Evolutionary conservation across 2,113 vertebrate species (phyloP).

Genomic region (Corythaeola cristata): DNA sequence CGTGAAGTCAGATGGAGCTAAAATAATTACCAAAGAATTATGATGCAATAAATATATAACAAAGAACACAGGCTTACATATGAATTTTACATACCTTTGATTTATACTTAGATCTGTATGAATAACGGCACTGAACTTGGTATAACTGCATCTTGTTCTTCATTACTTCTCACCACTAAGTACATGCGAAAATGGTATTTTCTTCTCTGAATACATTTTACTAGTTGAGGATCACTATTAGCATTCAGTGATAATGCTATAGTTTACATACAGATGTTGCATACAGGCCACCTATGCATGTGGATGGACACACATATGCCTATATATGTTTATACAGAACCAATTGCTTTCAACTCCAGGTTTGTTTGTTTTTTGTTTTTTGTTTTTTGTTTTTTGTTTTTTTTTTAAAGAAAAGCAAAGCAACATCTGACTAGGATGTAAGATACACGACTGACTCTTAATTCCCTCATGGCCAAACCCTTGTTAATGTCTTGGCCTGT

Average conservation of each 20-base stretch:
- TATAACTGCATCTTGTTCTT: not conserved
- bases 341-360: not conserved
- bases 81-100: not conserved
- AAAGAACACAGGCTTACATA: not conserved
- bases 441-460: conserved; percentile 62
- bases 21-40: not conserved
- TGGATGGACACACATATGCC: not conserved
- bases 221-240: not conserved
- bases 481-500: conserved; percentile 77
- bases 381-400: not conserved
- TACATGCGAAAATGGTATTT: not conserved
- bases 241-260: not conserved
- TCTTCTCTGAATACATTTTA: not conserved
- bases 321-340: not conserved
- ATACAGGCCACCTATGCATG: too few species aligned
- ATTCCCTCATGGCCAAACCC: conserved; percentile 72
- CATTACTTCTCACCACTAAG: not conserved
- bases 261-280: not conserved
- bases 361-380: not conserved
- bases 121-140: not conserved
- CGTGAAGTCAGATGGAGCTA: not conserved
- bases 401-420: not conserved
- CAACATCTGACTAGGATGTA: conserved; percentile 52
- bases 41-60: not conserved
- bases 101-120: not conserved